These are phyloP conservation scores for Caenorhabditis sp. DNA, from an alignment of 2,888 invertebrate genomes.

Conservation along the genomic window DNA sequence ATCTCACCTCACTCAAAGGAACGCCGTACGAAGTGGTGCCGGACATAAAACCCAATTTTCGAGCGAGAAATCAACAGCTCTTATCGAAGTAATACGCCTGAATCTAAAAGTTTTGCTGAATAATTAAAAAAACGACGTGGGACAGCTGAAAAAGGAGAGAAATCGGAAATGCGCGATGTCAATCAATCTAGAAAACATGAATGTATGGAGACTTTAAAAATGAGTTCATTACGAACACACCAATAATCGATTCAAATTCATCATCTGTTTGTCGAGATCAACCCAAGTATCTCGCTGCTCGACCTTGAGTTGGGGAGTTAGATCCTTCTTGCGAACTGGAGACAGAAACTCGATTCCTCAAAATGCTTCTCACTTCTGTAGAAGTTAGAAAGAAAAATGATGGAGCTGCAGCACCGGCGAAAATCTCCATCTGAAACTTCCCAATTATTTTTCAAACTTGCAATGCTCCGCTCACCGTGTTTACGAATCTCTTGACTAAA, in stretches of 20 bases:
- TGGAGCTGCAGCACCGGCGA: constrained; percentile 2
- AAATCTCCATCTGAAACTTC: constrained; percentile 17
- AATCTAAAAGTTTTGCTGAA: background rate
- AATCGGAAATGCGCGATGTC: background rate
- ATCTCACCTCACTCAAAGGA: constrained; percentile 1
- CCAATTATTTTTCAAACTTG: background rate
- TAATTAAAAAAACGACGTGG: background rate
- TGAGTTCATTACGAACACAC: no score
- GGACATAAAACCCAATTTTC: background rate
- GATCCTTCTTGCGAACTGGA: background rate
- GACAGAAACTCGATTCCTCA: background rate
- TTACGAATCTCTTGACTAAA: constrained; percentile 3
- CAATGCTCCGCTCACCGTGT: background rate
- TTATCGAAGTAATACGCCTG: background rate
- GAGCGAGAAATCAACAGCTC: background rate
- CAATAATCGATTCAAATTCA: no score
- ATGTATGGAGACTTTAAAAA: no score
- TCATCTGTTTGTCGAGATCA: background rate
- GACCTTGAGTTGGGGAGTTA: background rate
- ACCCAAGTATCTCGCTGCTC: background rate
- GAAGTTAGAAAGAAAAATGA: constrained; percentile 3
- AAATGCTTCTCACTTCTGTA: background rate
- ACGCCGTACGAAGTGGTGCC: background rate
- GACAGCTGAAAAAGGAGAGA: background rate
- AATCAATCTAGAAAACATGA: background rate